Evolutionary conservation across 2,888 invertebrate genomes (phyloP).

Genomic region (Cremastinae sp.): DNA sequence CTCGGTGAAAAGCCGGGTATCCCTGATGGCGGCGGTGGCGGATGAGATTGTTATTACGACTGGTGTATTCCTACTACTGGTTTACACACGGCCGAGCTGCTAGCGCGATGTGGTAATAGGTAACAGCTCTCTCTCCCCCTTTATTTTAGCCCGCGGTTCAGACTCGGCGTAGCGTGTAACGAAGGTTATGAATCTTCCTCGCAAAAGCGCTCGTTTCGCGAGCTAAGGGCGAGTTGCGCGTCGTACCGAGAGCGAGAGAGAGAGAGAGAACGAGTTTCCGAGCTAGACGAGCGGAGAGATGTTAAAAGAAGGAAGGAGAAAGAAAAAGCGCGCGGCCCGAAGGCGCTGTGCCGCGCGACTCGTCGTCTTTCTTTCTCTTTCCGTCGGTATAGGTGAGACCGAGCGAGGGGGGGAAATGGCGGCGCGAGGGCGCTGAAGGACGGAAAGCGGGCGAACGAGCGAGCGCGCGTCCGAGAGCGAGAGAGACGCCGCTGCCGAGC

Average conservation of each 20-base stretch:
- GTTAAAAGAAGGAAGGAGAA: constrained; percentile 4
- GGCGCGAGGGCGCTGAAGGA: constrained; percentile 61
- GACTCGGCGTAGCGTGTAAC: background rate
- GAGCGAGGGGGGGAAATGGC: constrained; percentile 29
- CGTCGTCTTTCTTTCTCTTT: background rate
- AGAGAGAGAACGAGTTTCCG: constrained; percentile 25
- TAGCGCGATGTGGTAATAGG: background rate
- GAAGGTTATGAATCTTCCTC: constrained; percentile 34
- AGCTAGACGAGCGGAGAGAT: constrained; percentile 36
- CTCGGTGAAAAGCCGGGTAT: constrained; percentile 3
- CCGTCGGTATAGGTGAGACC: constrained; percentile 38
- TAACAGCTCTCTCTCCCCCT: background rate
- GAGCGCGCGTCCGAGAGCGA: constrained; percentile 32
- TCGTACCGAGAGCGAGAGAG: constrained; percentile 20
- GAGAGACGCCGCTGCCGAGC: constrained; percentile 15
- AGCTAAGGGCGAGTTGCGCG: constrained; percentile 33
- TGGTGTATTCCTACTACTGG: background rate
- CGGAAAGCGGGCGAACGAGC: constrained; percentile 36
- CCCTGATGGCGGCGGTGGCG: background rate
- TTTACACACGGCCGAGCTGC: background rate
- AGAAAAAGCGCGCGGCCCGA: constrained; percentile 31
- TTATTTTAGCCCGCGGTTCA: background rate
- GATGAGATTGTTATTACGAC: background rate
- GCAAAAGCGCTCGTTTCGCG: constrained; percentile 23
- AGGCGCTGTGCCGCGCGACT: background rate